Base-by-base conservation (phyloP, 2,888 invertebrate species). In the Peribatodes rhomboidaria region DNA sequence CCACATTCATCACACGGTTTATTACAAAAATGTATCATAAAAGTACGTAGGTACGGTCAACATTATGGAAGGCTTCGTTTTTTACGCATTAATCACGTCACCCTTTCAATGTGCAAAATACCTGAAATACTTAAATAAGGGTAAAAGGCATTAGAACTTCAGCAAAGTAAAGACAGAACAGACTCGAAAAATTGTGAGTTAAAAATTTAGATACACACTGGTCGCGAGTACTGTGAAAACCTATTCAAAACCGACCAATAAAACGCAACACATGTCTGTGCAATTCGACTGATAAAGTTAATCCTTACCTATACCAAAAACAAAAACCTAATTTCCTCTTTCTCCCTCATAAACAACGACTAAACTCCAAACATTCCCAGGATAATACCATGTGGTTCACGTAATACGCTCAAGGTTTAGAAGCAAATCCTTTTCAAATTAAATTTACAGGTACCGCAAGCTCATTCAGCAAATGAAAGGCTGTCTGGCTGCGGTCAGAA, bases 401-500 rank as follows among this genome's bases (percentile, higher is more conserved):
- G 31, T 20, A 35, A 49, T 49, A 42, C 59, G 50, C 50, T 53
- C 44, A 49, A 49, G 49, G 50, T n/a, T 41, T 41, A 22, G 35
- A 33, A 31, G 47, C 22, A 52, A 65, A 60, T 52, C 55, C 55
- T 44, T 60, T 55, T 14, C 22, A 46, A 60, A 65, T 56, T 65
- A 65, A 60, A 65, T 60, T 60, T 60, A 59, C 59, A 67, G 59
- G 66, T 59, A 59, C 62, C 61, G 11, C 58, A 62, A 20, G 18
- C 55, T 44, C 59, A 57, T 63, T 67, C 50, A 55, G 53, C 41
- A 63, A 63, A 67, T 67, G 67, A 67, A 67, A 63, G 56, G 41
- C 56, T 57, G 67, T 67, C 67, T 63, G 55, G 54, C 13, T 59
- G 67, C 49, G 62, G 63, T 67, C 55, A 56, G 59, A 14, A 41